Evolutionary conservation across 2,113 vertebrate species (phyloP), one percentile per base, ranked within the genome.

Genomic region (Chiloscyllium plagiosum): DNA sequence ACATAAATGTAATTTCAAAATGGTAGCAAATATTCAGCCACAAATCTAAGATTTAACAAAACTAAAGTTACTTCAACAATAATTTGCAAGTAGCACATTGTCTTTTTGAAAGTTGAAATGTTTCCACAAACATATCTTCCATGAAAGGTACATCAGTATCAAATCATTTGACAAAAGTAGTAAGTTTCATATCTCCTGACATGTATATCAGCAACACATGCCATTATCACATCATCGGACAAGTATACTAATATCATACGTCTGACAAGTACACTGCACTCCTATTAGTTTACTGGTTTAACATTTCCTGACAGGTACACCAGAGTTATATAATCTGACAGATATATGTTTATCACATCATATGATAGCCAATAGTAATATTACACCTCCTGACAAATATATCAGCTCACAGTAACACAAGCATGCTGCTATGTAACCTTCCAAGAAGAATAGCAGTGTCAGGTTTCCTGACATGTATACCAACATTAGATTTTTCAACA

Each of bases 221-320:
- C 61, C 61, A 93, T 93, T 93, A 42, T 93, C 61, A 37, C n/a
- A 93, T n/a, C 61, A 29, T 33, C 89, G 20, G 89, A 65, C 89
- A 92, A 92, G 89, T 65, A 90, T 37, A 93, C 89, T 42, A 90
- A 7, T 66, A 93, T 93, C 61, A 66, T n/a, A 93, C 61, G 4
- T n/a, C 33, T 93, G 61, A 93, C 61, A 93, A 61, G 65, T 68
- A 66, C 37, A 93, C 89, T n/a, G 65, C 61, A 33, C 65, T 68
- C 89, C 89, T 93, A n/a, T 42, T 66, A 93, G 65, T 93, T 66
- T 37, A 5, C 89, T 66, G 17, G 56, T 66, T 37, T 37, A 68
- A 66, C 61, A 68, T 93, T 93, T 93, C 61, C 61, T 66, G 61
- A 37, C 33, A 42, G 37, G n/a, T 93, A 93, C 19, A 66, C 61